Evolutionary conservation across 2,888 invertebrate genomes (phyloP), one percentile per base, ranked within the genome.

Genomic region (Crepidodera aurea): DNA sequence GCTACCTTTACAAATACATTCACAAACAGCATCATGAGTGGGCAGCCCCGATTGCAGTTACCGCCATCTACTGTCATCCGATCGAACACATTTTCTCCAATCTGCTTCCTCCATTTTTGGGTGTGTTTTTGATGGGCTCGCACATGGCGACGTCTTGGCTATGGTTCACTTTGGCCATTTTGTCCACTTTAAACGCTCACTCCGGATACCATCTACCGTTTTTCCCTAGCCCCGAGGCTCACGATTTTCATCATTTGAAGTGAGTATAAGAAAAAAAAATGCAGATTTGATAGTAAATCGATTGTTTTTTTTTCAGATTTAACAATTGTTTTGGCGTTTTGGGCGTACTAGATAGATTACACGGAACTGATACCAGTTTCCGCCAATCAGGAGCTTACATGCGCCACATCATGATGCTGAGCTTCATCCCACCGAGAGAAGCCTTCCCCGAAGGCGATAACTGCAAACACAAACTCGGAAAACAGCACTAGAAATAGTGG

Each of bases 11-110:
- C 82, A 91, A 90, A 75, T 85, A 87, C 75, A 90, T 94, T 70
- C 94, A 94, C 81, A 94, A 94, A 78, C 86, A 88, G 71, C 94
- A 94, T 78, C 94, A 94, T 73, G 92, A 94, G 79, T 94, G 93
- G 93, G 92, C 91, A 1, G 90, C 93, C 0, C 93, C 94, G 0
- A 88, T 94, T 53, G 91, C 93, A n/a, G 87, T 93, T 2, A 89
- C 91, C 0, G 88, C 91, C 10, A 83, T 92, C 39, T 93, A 93
- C 78, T 90, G 91, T 71, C 92, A 93, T 81, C 93, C 93, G 0
- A 78, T 91, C 40, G 87, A 89, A 73, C 92, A 93, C 78, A 82
- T 92, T 58, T 84, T 92, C 66, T 90, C 91, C 44, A 93, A 93
- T 81, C 77, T 93, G 59, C 69, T 92, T 60, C 93, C 93, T 16